Percentiles rank a stretch among this genome's conserved stretches.
Evolutionary conservation across 2,888 invertebrate genomes (phyloP).

Genomic region (Drosophila mulleri): DNA sequence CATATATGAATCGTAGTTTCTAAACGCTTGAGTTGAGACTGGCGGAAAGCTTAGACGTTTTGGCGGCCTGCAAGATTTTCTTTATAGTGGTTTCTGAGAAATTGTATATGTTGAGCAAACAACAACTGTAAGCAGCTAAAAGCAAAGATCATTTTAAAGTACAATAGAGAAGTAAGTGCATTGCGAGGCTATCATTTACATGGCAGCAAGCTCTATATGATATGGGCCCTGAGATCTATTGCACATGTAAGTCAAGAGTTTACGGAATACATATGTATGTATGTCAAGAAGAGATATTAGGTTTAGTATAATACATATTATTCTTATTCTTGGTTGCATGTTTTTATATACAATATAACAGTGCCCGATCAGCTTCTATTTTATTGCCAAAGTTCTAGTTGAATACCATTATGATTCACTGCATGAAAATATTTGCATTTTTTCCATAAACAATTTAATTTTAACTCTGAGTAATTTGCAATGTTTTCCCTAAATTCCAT

Average conservation of each 20-base stretch:
- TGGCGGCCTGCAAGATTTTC: constrained; percentile 19
- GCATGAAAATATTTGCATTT: background rate
- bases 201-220: background rate
- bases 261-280: background rate
- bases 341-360: too few relatives aligned
- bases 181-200: constrained; percentile 6
- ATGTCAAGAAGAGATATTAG: background rate
- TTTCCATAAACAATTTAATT: background rate
- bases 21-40: background rate
- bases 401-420: background rate
- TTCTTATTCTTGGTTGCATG: too few relatives aligned
- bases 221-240: background rate
- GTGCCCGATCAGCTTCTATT: background rate
- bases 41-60: constrained; percentile 17
- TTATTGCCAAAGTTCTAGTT: background rate
- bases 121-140: constrained; percentile 20
- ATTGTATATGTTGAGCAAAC: constrained; percentile 10
- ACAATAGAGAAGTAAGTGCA: constrained; percentile 14
- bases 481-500: background rate
- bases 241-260: background rate
- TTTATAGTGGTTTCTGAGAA: constrained; percentile 20
- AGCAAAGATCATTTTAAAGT: constrained; percentile 36
- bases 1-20: background rate
- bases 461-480: background rate
- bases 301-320: background rate